phyloP scores from a whole-genome alignment of 2,113 vertebrate genomes.

The Theristicus caerulescens region DNA sequence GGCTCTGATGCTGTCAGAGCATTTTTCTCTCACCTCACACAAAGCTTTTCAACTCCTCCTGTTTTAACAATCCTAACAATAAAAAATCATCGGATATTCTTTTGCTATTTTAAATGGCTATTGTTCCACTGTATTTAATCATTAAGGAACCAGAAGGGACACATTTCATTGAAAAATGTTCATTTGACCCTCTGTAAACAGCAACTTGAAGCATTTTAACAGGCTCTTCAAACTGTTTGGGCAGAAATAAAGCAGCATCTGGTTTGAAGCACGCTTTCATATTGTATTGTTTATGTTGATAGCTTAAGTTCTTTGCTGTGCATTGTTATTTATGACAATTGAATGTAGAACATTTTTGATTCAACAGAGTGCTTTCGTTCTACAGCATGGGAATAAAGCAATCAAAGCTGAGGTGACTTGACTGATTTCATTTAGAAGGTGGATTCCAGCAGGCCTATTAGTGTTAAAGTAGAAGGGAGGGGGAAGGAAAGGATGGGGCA shows the following conservation, averaged over 20 bases:
- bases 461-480: slow-evolving; percentile 20
- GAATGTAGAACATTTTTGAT: slow-evolving; percentile 62
- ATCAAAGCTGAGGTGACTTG: slow-evolving; percentile 53
- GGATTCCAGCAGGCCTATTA: slow-evolving; percentile 62
- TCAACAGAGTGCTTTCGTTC: slow-evolving; percentile 59
- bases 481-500: slow-evolving; percentile 75
- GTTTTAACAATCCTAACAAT: slow-evolving; percentile 66
- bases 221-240: slow-evolving; percentile 70
- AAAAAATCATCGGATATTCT: slow-evolving; percentile 75
- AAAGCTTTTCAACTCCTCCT: slow-evolving; percentile 67
- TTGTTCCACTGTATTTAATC: slow-evolving; percentile 69
- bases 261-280: slow-evolving; percentile 64
- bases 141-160: slow-evolving; percentile 81
- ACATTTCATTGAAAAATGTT: slow-evolving; percentile 77
- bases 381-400: slow-evolving; percentile 53
- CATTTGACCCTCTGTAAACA: slow-evolving; percentile 74
- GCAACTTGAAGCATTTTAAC: slow-evolving; percentile 76
- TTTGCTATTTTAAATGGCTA: slow-evolving; percentile 72
- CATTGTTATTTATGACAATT: slow-evolving; percentile 73
- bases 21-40: slow-evolving; percentile 66
- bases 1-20: slow-evolving; percentile 34
- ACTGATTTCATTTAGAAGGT: slow-evolving; percentile 68
- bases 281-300: slow-evolving; percentile 77
- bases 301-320: slow-evolving; percentile 67
- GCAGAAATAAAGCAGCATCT: slow-evolving; percentile 72